phyloP scores from a whole-genome alignment of 2,113 vertebrate species.

The Tenebrosternarchus preto region DNA sequence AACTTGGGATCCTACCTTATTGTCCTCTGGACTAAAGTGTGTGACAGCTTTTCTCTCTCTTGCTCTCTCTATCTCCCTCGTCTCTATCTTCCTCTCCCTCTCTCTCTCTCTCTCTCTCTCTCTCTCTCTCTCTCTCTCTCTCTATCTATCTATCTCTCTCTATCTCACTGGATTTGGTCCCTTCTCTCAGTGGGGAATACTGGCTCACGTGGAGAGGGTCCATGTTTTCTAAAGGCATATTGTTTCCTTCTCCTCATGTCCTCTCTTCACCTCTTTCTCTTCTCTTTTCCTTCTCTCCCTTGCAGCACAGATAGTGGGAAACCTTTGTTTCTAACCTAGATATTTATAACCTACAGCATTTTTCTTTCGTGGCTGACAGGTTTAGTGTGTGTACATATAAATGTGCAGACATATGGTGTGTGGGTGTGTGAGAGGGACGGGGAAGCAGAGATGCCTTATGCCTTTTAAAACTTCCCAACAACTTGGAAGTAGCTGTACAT shows the following conservation, averaged over 20 bases:
- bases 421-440: constrained; percentile 5
- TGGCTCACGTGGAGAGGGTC: constrained; percentile 72
- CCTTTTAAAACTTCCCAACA: no score
- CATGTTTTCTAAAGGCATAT: constrained; percentile 66
- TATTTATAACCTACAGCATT: constrained; percentile 64
- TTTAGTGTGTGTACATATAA: constrained; percentile 44
- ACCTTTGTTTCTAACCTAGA: constrained; percentile 73
- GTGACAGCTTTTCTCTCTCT: background rate
- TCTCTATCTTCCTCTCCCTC: background rate
- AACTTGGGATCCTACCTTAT: constrained; percentile 28
- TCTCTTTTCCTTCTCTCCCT: constrained; percentile 17
- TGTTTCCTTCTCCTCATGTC: constrained; percentile 65
- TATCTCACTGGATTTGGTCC: constrained; percentile 61
- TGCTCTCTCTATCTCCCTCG: constrained; percentile 54
- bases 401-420: constrained; percentile 17
- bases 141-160: constrained; percentile 59
- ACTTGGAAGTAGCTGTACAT: no score
- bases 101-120: constrained; percentile 53
- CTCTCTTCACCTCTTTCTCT: constrained; percentile 61
- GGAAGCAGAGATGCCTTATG: no score
- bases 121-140: constrained; percentile 57
- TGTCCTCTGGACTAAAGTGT: background rate
- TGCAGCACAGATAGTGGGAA: constrained; percentile 28
- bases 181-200: constrained; percentile 71
- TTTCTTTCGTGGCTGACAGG: constrained; percentile 52